Evolutionary conservation across 2,113 vertebrate genomes (phyloP).

Genomic region (Cephalopterus ornatus): DNA sequence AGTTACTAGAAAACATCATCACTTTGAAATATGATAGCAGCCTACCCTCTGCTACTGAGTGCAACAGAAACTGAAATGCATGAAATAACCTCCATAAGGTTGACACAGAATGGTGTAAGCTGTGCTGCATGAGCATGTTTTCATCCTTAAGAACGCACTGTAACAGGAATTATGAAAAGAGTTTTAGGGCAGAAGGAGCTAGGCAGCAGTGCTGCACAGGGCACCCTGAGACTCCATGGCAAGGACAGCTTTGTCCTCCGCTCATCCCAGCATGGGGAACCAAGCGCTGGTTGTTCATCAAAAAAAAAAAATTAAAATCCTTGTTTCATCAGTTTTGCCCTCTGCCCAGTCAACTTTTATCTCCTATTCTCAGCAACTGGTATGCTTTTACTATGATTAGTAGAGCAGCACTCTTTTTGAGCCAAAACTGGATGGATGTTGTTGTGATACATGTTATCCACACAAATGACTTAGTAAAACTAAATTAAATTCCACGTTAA

Average conservation of each 20-base stretch:
- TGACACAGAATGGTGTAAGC: not conserved
- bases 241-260: not conserved
- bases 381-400: not conserved
- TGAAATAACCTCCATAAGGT: not conserved
- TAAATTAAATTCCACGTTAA: not conserved
- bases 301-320: not conserved
- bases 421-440: not conserved
- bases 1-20: not conserved
- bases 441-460: not conserved
- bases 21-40: not conserved
- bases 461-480: not conserved
- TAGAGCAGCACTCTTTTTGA: not conserved
- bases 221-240: fast-evolving
- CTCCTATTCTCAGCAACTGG: not conserved
- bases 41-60: not conserved
- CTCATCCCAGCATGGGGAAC: not conserved
- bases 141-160: not conserved
- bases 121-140: not conserved
- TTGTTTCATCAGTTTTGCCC: not conserved
- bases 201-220: not conserved
- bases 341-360: not conserved
- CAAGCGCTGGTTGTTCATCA: not conserved
- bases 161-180: not conserved
- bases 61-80: not conserved
- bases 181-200: not conserved